These are phyloP conservation scores for Sebastes diaconus DNA, from an alignment of 2,797 vertebrate genomes.

Conservation along the genomic window DNA sequence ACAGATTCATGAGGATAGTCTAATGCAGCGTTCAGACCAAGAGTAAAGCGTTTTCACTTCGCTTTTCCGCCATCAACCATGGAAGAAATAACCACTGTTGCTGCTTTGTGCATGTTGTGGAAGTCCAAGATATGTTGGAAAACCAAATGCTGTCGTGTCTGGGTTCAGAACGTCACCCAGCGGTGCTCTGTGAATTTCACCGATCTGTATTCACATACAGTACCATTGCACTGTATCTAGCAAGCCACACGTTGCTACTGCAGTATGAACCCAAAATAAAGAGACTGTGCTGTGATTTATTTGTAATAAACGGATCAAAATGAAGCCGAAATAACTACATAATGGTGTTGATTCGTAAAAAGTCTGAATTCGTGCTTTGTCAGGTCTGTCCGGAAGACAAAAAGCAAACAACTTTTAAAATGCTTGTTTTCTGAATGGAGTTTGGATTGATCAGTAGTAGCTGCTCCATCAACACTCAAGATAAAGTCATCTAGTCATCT, in stretches of 20 bases:
- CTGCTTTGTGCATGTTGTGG: background rate
- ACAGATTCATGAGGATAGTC: no score
- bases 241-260: no score
- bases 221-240: rapidly evolving
- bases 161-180: no score
- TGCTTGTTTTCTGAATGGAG: background rate
- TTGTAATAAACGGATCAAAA: no score
- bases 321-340: no score
- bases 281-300: background rate
- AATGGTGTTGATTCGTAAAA: no score
- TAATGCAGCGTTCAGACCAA: no score
- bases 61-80: no score
- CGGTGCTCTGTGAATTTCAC: no score
- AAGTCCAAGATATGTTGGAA: background rate
- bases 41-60: no score
- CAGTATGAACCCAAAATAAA: background rate
- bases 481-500: rapidly evolving
- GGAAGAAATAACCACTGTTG: no score
- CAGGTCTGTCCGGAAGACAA: background rate
- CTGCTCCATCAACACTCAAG: background rate
- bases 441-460: background rate
- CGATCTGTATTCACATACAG: background rate
- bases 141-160: background rate
- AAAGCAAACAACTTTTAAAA: background rate
- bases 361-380: no score